Conservation (phyloP, 2,888 invertebrate genomes). For the Bembecia ichneumoniformis region DNA sequence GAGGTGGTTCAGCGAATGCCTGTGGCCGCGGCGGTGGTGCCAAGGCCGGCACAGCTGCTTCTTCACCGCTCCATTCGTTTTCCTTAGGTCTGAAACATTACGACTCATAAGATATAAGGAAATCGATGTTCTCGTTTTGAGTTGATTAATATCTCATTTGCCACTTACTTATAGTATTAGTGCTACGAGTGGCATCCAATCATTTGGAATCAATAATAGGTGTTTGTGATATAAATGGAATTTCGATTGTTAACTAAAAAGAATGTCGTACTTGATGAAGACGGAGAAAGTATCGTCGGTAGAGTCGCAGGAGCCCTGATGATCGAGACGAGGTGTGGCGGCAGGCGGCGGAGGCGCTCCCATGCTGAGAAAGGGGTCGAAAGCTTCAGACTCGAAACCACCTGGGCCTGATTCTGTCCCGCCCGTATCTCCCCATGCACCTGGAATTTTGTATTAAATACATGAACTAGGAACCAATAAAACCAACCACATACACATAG, state of each 20-base stretch:
- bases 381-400: constrained; percentile 81
- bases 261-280: constrained; percentile 76
- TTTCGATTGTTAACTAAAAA: not conserved
- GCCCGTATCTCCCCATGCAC: constrained; percentile 48
- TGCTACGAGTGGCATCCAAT: no score
- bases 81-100: constrained; percentile 64
- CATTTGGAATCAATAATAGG: no score
- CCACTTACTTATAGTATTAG: no score
- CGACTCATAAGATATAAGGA: no score
- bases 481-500: not conserved
- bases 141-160: no score
- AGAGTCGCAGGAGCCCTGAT: constrained; percentile 81
- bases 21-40: constrained; percentile 80
- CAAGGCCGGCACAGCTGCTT: constrained; percentile 75
- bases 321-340: constrained; percentile 75
- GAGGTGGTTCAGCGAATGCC: constrained; percentile 69
- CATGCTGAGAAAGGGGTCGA: constrained; percentile 86
- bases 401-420: constrained; percentile 43
- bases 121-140: no score
- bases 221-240: not conserved
- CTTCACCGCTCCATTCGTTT: constrained; percentile 29
- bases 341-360: constrained; percentile 81
- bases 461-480: no score
- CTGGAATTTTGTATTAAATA: constrained; percentile 15
- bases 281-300: constrained; percentile 86